Conservation (phyloP, 2,113 vertebrate genomes). For the Rafetus swinhoei region DNA sequence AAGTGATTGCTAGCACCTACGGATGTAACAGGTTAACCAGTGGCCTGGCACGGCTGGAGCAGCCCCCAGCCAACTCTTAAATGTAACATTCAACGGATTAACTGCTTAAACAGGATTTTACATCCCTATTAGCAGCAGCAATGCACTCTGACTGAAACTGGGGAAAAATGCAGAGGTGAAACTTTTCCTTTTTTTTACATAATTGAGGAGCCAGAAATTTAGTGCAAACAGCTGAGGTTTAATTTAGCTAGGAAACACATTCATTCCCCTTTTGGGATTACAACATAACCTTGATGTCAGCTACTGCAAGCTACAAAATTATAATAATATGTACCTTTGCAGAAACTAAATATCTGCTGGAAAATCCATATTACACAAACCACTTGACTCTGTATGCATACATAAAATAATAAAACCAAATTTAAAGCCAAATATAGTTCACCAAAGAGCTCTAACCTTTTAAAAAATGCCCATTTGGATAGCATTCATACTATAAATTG, state of each 20-base stretch:
- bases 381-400: background rate
- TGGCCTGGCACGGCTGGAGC: too few relatives aligned
- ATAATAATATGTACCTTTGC: background rate
- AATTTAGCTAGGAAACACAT: background rate
- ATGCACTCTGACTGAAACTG: background rate
- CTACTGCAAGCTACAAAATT: background rate
- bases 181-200: background rate
- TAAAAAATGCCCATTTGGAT: background rate
- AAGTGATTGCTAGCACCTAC: background rate
- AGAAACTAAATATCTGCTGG: background rate
- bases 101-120: too few relatives aligned
- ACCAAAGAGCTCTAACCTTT: background rate
- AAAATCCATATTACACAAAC: background rate
- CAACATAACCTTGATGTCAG: accelerated
- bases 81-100: too few relatives aligned
- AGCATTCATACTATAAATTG: background rate
- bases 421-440: background rate
- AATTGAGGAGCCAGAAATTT: background rate
- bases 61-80: too few relatives aligned
- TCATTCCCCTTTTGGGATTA: background rate
- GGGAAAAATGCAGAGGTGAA: background rate
- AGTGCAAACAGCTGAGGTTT: background rate
- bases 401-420: background rate
- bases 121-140: background rate
- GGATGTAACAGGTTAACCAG: too few relatives aligned